Conservation (phyloP, 2,888 invertebrate genomes). For the Sepioteuthis lessoniana region DNA sequence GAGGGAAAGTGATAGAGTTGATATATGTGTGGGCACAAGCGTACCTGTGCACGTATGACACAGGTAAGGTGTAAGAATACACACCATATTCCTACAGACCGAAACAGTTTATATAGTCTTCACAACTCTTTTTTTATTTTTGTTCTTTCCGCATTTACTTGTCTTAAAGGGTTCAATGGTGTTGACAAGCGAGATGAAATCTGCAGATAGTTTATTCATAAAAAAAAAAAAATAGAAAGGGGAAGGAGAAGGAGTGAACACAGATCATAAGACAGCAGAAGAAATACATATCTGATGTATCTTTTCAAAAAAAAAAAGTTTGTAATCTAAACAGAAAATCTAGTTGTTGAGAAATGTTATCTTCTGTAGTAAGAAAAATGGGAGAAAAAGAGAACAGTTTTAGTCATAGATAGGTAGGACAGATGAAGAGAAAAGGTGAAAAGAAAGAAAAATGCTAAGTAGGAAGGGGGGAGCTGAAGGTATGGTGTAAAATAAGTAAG, state of each 20-base stretch:
- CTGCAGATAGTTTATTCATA: neutral
- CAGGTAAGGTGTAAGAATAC: neutral
- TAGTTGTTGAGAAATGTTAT: constrained; percentile 33
- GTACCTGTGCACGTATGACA: neutral
- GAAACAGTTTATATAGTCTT: neutral
- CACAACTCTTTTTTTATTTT: neutral
- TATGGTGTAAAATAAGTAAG: too few relatives aligned
- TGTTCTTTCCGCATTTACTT: too few relatives aligned
- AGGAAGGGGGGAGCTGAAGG: too few relatives aligned
- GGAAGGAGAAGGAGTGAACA: neutral
- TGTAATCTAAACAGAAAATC: neutral
- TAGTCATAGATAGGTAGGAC: neutral
- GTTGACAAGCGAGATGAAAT: neutral
- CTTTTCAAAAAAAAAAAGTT: neutral
- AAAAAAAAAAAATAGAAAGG: neutral
- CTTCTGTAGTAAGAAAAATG: neutral
- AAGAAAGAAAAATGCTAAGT: neutral
- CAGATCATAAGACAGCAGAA: neutral
- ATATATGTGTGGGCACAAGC: neutral
- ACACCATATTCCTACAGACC: neutral
- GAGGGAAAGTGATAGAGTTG: neutral
- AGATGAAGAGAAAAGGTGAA: neutral
- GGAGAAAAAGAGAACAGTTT: neutral
- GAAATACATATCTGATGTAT: neutral
- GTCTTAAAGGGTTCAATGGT: neutral